These are phyloP conservation scores for Gastrophryne carolinensis DNA, from an alignment of 2,797 vertebrate species.

Conservation along the genomic window DNA sequence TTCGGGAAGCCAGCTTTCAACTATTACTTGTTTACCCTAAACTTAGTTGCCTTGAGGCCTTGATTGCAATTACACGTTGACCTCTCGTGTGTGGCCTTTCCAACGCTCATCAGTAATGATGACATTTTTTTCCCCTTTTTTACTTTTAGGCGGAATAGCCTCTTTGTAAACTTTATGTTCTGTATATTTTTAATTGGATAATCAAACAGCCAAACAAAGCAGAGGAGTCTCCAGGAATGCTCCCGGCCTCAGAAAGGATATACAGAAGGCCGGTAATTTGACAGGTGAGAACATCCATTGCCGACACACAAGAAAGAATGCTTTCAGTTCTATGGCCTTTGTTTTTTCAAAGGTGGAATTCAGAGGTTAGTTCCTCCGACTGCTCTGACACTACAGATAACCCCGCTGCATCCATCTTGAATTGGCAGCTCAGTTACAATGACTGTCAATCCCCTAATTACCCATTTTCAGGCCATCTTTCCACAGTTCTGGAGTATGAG, in stretches of 20 bases:
- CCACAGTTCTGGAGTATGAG: constrained; percentile 1
- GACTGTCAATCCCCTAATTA: constrained; percentile 64
- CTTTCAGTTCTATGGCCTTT: constrained; percentile 54
- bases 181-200: constrained; percentile 26
- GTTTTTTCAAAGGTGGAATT: constrained; percentile 55
- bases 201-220: constrained; percentile 17
- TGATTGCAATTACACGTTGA: background rate
- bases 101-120: background rate
- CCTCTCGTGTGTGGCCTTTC: background rate
- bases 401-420: constrained; percentile 59
- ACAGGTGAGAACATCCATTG: constrained; percentile 43
- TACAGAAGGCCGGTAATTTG: constrained; percentile 20
- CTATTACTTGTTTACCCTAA: too few relatives aligned
- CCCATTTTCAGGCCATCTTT: constrained; percentile 56
- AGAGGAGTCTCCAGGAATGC: constrained; percentile 15
- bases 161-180: constrained; percentile 25
- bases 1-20: too few relatives aligned
- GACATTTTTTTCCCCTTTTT: background rate
- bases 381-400: constrained; percentile 58
- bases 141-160: background rate
- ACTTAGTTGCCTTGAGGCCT: background rate
- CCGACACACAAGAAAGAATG: background rate
- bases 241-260: constrained; percentile 14
- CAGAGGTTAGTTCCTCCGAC: constrained; percentile 54
- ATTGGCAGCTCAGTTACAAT: constrained; percentile 62